Base-by-base conservation (phyloP, 2,797 vertebrate genomes). In the Sorex maritimensis region DNA sequence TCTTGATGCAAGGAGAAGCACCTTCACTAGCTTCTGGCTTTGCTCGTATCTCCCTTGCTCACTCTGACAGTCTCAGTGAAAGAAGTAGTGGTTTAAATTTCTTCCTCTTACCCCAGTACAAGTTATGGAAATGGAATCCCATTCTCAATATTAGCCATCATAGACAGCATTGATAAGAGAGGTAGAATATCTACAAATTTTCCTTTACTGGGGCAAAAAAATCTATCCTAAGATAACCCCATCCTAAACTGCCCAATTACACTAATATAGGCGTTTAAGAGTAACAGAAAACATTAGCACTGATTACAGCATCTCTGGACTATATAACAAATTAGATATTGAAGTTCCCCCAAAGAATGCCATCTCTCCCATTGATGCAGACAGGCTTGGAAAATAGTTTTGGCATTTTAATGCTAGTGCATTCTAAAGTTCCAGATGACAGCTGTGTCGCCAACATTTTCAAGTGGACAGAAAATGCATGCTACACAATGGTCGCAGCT, bases 371-470 rank as follows among this genome's bases (percentile, higher is more conserved):
- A 11, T 14, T 69, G 74, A 84, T 83, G 52, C 58, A 78, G 89
- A 93, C 65, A 34, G 44, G 84, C 69, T 88, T 92, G 71, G 65
- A 89, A 95, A 94, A 93, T 81, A 91, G 80, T 91, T 75, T 65
- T 91, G 93, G 86, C 30, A 78, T 96, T 95, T 85, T 97, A 96
- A 68, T 86, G 63, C 55, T 23, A 61, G 69, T 89, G 24, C 41
- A 0, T 68, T 83, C 80, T 96, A 46, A 78, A 90, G 96, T 96
- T 94, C 58, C 91, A 92, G 85, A 91, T 93, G 94, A 87, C 90
- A 94, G 89, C 91, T 97, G 86, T 52, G 30, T n/a, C 93, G 69
- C 34, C 68, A 84, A 61, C 49, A 68, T 93, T 90, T 81, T 94
- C 79, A 91, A 96, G 55, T 26, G n/a, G 26, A 81, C 77, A 77